Evolutionary conservation across 2,797 vertebrate species (phyloP).

Genomic region (Pogonophryne albipinna): DNA sequence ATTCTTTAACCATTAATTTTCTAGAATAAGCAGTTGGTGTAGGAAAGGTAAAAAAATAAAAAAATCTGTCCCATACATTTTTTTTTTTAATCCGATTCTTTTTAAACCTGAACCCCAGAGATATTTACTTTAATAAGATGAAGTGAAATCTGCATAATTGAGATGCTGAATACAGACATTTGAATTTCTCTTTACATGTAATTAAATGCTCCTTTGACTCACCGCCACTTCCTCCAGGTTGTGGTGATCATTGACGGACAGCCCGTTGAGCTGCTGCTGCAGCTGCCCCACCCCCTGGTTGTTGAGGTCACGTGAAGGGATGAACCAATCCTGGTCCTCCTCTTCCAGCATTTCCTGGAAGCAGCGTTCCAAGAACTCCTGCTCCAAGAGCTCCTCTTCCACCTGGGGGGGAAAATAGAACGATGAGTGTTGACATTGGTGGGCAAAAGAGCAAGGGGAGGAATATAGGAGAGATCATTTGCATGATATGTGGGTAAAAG

Average conservation of each 20-base stretch:
- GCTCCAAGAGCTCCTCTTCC: constrained; percentile 96
- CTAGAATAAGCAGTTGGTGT: too few species aligned
- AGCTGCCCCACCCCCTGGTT: constrained; percentile 92
- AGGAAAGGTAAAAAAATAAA: too few species aligned
- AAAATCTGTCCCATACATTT: too few species aligned
- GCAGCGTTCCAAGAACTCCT: constrained; percentile 97
- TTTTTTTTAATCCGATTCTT: too few species aligned
- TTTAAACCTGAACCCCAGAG: too few species aligned
- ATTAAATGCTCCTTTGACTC: constrained; percentile 58
- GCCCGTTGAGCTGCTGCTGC: constrained; percentile 95
- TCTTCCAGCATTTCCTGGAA: constrained; percentile 99
- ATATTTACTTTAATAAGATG: too few species aligned
- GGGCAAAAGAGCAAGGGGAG: not conserved
- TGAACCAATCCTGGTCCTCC: constrained; percentile 98
- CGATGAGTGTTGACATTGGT: not conserved
- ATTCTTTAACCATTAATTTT: too few species aligned
- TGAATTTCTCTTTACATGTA: too few species aligned
- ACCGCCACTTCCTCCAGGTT: constrained; percentile 94
- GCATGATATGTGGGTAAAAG: constrained; percentile 12
- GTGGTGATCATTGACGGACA: constrained; percentile 86
- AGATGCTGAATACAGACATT: too few species aligned
- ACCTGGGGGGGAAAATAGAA: constrained; percentile 81
- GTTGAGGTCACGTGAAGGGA: constrained; percentile 94
- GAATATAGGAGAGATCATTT: constrained; percentile 3
- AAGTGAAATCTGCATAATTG: too few species aligned